Evolutionary conservation across 2,888 invertebrate genomes (phyloP).

Genomic region (Synergus gifuensis): DNA sequence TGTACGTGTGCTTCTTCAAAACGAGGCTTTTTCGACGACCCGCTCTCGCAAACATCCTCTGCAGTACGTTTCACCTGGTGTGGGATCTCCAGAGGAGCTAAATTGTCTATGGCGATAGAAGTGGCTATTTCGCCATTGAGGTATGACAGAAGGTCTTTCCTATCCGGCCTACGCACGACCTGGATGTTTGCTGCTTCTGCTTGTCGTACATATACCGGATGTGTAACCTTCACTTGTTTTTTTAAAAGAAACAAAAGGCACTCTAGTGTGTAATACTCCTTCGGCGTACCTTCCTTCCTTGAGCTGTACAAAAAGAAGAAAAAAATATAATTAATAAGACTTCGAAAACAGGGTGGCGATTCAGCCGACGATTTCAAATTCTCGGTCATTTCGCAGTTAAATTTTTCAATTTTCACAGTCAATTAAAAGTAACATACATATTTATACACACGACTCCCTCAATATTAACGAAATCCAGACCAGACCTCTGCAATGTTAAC

Average conservation of each 20-base stretch:
- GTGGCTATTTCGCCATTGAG: conserved; percentile 96
- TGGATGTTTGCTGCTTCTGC: conserved; percentile 98
- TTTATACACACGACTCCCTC: no score
- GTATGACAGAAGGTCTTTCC: conserved; percentile 96
- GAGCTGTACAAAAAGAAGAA: conserved; percentile 81
- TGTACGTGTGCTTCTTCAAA: conserved; percentile 96
- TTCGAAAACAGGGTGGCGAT: not conserved
- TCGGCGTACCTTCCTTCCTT: conserved; percentile 93
- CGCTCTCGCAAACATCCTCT: conserved; percentile 88
- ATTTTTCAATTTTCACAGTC: no score
- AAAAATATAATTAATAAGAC: not conserved
- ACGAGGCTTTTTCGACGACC: conserved; percentile 91
- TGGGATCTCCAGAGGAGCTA: conserved; percentile 97
- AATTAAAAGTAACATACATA: no score
- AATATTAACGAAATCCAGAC: no score
- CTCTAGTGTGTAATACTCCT: conserved; percentile 98
- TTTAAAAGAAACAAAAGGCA: conserved; percentile 96
- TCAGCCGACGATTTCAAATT: not conserved
- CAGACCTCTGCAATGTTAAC: no score
- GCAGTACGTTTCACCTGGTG: conserved; percentile 91
- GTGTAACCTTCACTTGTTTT: conserved; percentile 90
- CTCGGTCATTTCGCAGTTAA: not conserved
- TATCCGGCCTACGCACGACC: conserved; percentile 96
- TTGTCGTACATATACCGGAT: conserved; percentile 98
- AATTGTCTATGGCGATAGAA: conserved; percentile 96